Base-by-base conservation (phyloP, 1,140 invertebrate genomes). In the Tetramorium alpestre region DNA sequence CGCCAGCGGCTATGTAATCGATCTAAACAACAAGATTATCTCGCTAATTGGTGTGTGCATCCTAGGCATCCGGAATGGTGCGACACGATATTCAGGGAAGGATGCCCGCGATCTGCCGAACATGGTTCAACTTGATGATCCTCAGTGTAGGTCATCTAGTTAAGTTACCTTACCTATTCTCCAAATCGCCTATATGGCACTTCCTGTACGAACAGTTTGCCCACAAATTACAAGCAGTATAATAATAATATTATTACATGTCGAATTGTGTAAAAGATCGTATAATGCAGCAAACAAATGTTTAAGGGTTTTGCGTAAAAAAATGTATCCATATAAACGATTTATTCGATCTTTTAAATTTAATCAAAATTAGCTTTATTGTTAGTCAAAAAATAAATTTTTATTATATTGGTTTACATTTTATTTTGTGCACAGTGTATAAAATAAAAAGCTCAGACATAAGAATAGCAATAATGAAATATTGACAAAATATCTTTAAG, bases 1-100 rank as follows among this genome's bases (percentile, higher is more conserved):
- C 70, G 65, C 73, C 49, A 47, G 56, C 51, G 44, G 69, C 75
- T 88, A 87, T 87, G 81, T 91, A 92, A 93, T 93, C 90, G 89
- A 93, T 92, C 92, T 92, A 91, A 94, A 92, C 91, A 92, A 91
- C 82, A 84, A 92, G 92, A 90, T 93, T 92, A 92, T 88, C 89
- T 88, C 49, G 85, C 88, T 93, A 93, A 93, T 93, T 93, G 92
- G 85, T 88, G 47, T 56, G 72, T 72, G 72, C 54, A 77, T 72
- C 76, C 70, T 58, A 47, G 28, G 69, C 65, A 78, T 85, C 70
- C 73, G 38, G 75, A 89, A 89, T 87, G 41, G 47, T 73, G 62
- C 47, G 64, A 72, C 86, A 85, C 33, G 54, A 78, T 81, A 56
- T 47, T 87, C 65, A 81, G 54, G 69, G 69, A 75, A 84, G 80